Base-by-base conservation (phyloP, 1,140 invertebrate genomes). In the Acromyrmex heyeri region DNA sequence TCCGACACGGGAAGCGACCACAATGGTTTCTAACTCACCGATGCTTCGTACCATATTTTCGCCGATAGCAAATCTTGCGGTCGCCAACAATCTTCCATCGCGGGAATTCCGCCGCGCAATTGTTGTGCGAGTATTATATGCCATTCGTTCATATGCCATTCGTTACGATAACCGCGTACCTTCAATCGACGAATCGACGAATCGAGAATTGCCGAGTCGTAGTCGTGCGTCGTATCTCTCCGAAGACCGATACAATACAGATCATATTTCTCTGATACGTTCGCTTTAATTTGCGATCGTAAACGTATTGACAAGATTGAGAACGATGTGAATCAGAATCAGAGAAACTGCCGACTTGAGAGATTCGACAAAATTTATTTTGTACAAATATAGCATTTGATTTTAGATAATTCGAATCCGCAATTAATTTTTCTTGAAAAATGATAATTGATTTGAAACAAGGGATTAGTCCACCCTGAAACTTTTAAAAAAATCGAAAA, bases 141-240 rank as follows among this genome's bases (percentile, higher is more conserved):
- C 30, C 30, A 34, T 34, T 67, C 78, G 76, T 82, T 34, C 53
- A 34, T 81, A 70, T 50, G 65, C 64, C 64, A 8, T 27, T 64
- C 75, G 59, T 48, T 62, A 59, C 78, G 78, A 57, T 81, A 69
- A 81, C 78, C 48, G 18, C 61, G 61, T 62, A 34, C 14, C 61
- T 21, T 34, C 67, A 16, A 72, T 81, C 78, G 50, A 72, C 34
- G 18, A 7, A 72, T 57, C 72, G 72, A 82, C 27, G 14, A 82
- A 72, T 82, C 67, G 79, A 73, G 70, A 82, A 82, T 82, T 73
- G 79, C 38, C 67, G 38, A 73, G 79, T 82, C 69, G 48, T 65
- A 69, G 62, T 48, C 12, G 73, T 38, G 16, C 30, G n/a, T n/a
- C 48, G 50, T 79, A 16, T 69, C 65, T 69, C 79, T 50, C 79